Percentiles rank a stretch among this genome's conserved stretches.
Conservation (phyloP, 2,113 vertebrate genomes). For the Ardeotis arabs region DNA sequence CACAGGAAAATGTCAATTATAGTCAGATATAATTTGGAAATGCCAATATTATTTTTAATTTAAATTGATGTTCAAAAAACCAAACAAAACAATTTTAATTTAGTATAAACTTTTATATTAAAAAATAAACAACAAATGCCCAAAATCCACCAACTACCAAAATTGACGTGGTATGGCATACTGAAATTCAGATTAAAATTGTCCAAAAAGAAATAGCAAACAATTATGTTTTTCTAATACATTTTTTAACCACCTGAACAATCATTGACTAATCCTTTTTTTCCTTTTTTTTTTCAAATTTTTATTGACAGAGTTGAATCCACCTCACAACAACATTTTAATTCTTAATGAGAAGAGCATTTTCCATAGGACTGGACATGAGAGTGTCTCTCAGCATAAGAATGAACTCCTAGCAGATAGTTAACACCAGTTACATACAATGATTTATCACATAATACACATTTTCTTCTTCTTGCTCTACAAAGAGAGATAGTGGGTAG, state of each 20-base stretch:
- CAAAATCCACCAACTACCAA: not conserved
- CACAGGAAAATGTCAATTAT: not conserved
- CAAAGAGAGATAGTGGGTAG: not conserved
- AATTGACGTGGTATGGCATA: not conserved
- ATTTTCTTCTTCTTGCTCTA: not conserved
- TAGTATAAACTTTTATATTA: not conserved
- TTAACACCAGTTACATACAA: not conserved
- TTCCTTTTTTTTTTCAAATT: no score
- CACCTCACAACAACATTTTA: no score
- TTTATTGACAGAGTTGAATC: no score
- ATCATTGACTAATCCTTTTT: not conserved
- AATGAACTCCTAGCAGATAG: not conserved
- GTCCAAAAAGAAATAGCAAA: not conserved
- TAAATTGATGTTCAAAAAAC: not conserved
- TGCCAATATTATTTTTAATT: not conserved
- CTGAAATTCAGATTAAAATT: not conserved
- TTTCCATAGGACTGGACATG: no score
- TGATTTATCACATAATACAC: not conserved
- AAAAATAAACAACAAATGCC: not conserved
- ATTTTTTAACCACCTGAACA: not conserved
- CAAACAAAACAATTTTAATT: not conserved
- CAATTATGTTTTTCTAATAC: not conserved
- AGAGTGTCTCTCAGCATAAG: no score
- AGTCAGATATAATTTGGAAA: not conserved
- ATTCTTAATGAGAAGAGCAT: no score